These are phyloP conservation scores for Macropis europaea DNA, from an alignment of 2,888 invertebrate genomes.

Conservation along the genomic window DNA sequence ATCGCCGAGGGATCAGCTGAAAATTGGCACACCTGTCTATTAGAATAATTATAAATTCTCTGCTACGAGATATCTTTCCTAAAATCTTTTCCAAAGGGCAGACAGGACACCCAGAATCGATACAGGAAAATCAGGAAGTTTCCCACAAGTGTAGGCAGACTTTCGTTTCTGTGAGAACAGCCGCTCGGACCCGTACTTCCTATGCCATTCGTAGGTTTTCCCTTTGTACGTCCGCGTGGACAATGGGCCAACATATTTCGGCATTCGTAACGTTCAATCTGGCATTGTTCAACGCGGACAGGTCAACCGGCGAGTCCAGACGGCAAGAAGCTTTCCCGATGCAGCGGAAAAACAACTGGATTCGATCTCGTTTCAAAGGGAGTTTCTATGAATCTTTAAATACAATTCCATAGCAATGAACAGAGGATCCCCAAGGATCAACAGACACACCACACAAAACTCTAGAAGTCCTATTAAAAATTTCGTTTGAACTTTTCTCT, in stretches of 20 bases:
- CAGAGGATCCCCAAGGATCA: background rate
- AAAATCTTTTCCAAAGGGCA: too few species aligned
- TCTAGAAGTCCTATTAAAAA: background rate
- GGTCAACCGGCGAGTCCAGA: slow-evolving; percentile 53
- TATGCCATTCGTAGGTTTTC: slow-evolving; percentile 49
- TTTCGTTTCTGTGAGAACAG: slow-evolving; percentile 43
- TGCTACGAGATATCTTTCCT: too few species aligned
- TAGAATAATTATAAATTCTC: too few species aligned
- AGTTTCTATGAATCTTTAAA: background rate
- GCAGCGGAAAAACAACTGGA: slow-evolving; percentile 19
- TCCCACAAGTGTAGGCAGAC: slow-evolving; percentile 35
- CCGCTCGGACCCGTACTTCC: slow-evolving; percentile 49
- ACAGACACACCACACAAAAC: too few species aligned
- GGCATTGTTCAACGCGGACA: slow-evolving; percentile 54
- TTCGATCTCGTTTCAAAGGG: slow-evolving; percentile 18
- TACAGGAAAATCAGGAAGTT: slow-evolving; percentile 27
- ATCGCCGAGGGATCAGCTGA: background rate
- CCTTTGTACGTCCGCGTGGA: slow-evolving; percentile 45
- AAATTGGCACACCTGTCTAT: background rate
- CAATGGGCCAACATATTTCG: slow-evolving; percentile 63
- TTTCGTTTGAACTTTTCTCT: background rate
- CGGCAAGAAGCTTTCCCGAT: slow-evolving; percentile 35
- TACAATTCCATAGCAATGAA: background rate
- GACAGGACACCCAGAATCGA: background rate
- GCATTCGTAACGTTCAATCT: slow-evolving; percentile 62